Evolutionary conservation across 53 echinoderm and acorn worm species (phyloP), one percentile per base, ranked within the genome.

Genomic region (Luidia sarsii): DNA sequence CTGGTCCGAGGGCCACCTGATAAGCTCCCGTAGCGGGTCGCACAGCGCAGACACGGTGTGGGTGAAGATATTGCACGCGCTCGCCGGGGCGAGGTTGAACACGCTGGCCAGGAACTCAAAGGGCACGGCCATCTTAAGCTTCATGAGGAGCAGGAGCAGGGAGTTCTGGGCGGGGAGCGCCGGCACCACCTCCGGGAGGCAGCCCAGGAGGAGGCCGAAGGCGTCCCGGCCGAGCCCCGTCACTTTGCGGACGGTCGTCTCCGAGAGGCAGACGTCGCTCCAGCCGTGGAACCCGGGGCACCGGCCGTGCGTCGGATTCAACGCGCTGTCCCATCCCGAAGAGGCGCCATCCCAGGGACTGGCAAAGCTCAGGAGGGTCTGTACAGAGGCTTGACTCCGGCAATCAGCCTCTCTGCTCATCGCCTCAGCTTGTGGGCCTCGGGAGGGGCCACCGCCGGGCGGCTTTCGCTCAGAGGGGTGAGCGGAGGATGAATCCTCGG

Each of bases 271-370:
- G 34, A 77, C 32, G 25, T 77, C 77, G 27, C 46, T 77, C 77
- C 77, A 77, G 0, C 77, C 77, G 18, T 77, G 77, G 61, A 77
- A 77, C 24, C 77, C 77, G 18, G 29, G 2, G 45, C 77, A 77
- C 30, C 60, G 41, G 18, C 77, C 22, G 28, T 29, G 31, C 0
- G 46, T 46, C 33, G n/a, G 48, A 36, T 45, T 7, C 7, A 34
- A n/a, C n/a, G n/a, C n/a, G n/a, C n/a, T n/a, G n/a, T n/a, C n/a
- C n/a, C n/a, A n/a, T n/a, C n/a, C n/a, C n/a, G n/a, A n/a, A n/a
- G 50, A 50, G 22, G 50, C 20, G 33, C 43, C 33, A 20, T 41
- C 24, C 7, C 20, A 18, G 5, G 19, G 60, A 30, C 31, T 10
- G 11, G 29, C 61, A 60, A 77, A 30, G 61, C 77, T 77, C 48